phyloP scores from a whole-genome alignment of 1,140 invertebrate species.

The Bradysia coprophila region DNA sequence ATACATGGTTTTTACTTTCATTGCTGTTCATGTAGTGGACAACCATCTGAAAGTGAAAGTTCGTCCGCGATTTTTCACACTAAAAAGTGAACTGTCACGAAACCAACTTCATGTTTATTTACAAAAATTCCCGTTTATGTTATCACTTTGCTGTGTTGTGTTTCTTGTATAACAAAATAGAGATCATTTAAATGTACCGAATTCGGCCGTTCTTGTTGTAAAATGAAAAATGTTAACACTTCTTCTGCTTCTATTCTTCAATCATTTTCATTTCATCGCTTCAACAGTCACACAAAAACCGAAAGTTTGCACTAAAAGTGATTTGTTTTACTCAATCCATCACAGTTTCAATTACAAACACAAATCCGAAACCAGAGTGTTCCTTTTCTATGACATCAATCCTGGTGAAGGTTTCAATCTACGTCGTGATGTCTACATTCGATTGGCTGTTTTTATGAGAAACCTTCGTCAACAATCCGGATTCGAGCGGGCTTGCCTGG shows the following conservation, averaged over 20 bases:
- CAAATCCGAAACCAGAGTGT: slow-evolving; percentile 1
- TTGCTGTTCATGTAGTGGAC: no score
- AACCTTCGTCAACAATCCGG: slow-evolving; percentile 32
- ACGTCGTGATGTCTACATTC: slow-evolving; percentile 84
- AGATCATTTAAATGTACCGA: no score
- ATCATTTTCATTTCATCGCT: neutral
- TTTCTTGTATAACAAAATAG: no score
- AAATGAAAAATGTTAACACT: neutral
- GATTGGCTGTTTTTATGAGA: slow-evolving; percentile 65
- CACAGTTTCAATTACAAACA: neutral
- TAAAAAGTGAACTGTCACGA: no score
- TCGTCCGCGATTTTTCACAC: no score
- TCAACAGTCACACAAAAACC: neutral
- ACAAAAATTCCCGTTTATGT: no score
- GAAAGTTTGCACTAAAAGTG: neutral
- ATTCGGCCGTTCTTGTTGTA: no score
- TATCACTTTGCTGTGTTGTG: no score
- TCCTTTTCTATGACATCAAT: slow-evolving; percentile 75
- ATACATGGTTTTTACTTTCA: no score
- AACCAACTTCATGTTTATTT: no score
- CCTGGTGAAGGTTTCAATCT: slow-evolving; percentile 93
- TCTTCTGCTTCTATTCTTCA: neutral
- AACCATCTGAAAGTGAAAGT: no score
- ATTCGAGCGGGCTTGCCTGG: slow-evolving; percentile 34
- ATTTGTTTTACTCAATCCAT: neutral